Percentiles rank a stretch among this genome's conserved stretches.
Evolutionary conservation across 92 coral and sea anemone genomes (phyloP).

Genomic region (Palythoa heliodiscus): DNA sequence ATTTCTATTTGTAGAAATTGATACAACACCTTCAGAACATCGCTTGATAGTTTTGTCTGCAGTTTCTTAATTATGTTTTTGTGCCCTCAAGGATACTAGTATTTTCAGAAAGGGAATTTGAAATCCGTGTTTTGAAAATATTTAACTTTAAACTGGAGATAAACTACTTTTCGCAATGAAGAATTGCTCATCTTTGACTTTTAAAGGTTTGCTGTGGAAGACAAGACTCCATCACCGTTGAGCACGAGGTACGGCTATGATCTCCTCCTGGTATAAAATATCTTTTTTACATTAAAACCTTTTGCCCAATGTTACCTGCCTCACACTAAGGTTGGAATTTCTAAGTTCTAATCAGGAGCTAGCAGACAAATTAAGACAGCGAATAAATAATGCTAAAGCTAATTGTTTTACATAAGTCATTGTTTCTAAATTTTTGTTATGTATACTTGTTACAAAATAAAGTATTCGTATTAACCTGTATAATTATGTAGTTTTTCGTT

Average conservation of each 20-base stretch:
- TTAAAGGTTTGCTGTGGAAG: conserved; percentile 33
- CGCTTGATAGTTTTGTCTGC: background rate
- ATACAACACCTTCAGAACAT: background rate
- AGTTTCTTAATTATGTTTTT: no score
- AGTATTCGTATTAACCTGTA: no score
- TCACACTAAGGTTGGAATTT: background rate
- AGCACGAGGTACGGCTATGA: background rate
- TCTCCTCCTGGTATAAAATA: background rate
- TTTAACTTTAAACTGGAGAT: background rate
- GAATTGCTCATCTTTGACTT: background rate
- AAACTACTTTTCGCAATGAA: background rate
- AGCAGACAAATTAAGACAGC: no score
- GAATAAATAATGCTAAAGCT: no score
- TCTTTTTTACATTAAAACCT: background rate
- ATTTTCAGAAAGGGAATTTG: background rate
- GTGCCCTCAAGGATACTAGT: background rate
- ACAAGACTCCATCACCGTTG: conserved; percentile 26
- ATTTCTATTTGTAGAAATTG: no score
- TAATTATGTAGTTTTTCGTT: no score
- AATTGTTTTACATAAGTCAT: background rate
- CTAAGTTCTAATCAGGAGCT: no score
- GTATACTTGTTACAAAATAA: background rate
- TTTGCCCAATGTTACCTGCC: no score
- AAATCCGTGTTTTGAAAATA: background rate
- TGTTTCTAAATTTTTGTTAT: background rate